Evolutionary conservation across 2,888 invertebrate species (phyloP).

Genomic region (Tyria jacobaeae): DNA sequence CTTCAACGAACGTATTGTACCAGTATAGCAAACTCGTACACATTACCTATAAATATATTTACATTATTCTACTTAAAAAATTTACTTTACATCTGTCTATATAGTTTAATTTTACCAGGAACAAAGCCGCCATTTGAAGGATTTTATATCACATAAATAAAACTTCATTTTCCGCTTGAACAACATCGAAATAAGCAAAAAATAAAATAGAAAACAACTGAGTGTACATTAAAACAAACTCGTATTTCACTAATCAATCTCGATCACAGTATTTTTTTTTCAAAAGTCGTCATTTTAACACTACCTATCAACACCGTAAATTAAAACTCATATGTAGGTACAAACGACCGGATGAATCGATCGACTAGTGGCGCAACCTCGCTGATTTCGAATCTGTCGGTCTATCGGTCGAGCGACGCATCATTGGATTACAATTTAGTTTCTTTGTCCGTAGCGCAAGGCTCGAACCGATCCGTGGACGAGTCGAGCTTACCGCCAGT

Average conservation of each 20-base stretch:
- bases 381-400: conserved; percentile 53
- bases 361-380: conserved; percentile 57
- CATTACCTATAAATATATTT: not conserved
- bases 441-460: conserved; percentile 77
- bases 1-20: not conserved
- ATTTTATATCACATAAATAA: not conserved
- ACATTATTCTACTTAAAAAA: not conserved
- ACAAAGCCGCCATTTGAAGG: not conserved
- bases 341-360: conserved; percentile 59
- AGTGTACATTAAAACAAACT: not conserved
- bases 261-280: conserved; percentile 52
- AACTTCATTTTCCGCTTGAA: not conserved
- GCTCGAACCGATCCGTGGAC: conserved; percentile 60
- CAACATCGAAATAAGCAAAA: not conserved
- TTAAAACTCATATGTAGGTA: conserved; percentile 76
- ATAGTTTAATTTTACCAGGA: not conserved
- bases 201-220: not conserved
- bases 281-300: conserved; percentile 72
- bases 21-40: not conserved
- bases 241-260: not conserved
- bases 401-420: conserved; percentile 44
- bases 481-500: conserved; percentile 52
- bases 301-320: conserved; percentile 81
- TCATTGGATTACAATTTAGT: conserved; percentile 74
- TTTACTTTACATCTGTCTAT: not conserved